phyloP scores from a whole-genome alignment of 2,113 vertebrate species.

The Serilophus lunatus region DNA sequence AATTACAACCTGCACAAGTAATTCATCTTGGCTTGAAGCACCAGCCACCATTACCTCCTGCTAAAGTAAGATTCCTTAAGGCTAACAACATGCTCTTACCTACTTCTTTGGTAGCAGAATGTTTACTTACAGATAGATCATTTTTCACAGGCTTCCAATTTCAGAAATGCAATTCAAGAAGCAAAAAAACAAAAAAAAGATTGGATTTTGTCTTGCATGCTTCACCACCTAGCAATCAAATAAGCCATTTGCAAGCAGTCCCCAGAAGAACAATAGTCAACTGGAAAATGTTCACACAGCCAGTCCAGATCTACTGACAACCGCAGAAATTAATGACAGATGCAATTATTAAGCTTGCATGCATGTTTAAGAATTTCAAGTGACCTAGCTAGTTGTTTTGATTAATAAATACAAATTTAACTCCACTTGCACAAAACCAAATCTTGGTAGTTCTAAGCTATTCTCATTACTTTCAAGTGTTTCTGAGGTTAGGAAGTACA shows the following conservation, averaged over 20 bases:
- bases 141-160: neutral
- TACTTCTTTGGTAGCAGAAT: neutral
- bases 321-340: neutral
- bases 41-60: neutral
- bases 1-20: constrained; percentile 5
- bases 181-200: neutral
- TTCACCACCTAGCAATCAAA: neutral
- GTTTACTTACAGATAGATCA: neutral
- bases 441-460: neutral
- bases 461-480: neutral
- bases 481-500: neutral
- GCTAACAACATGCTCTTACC: neutral
- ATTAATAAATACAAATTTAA: neutral
- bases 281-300: neutral
- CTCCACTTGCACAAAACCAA: neutral
- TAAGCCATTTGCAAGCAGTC: neutral
- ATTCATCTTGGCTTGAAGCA: constrained; percentile 21
- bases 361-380: neutral
- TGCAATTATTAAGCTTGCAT: neutral
- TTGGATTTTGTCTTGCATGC: neutral
- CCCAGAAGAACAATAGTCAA: neutral
- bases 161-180: neutral
- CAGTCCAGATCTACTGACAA: neutral
- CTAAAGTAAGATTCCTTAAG: constrained; percentile 17
- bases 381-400: neutral